Conservation (phyloP, 2,797 vertebrate genomes). For the Lerista edwardsae region DNA sequence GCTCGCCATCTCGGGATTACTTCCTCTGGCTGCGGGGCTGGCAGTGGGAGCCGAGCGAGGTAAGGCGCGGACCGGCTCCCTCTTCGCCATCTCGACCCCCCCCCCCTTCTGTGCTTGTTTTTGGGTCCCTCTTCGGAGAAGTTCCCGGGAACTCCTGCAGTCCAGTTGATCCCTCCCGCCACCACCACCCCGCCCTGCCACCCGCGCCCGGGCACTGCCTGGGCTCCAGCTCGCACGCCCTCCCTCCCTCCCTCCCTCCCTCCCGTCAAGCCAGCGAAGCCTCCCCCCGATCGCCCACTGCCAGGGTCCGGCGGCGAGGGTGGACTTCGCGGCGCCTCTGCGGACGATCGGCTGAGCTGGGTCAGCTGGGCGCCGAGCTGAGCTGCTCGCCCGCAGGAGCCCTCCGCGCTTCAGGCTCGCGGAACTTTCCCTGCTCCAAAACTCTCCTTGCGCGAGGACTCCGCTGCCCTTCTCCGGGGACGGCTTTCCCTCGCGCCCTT, state of each 20-base stretch:
- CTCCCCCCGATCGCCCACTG: neutral
- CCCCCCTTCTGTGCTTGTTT: neutral
- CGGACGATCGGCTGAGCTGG: constrained; percentile 42
- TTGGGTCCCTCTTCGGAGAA: constrained; percentile 29
- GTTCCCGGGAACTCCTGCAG: constrained; percentile 56
- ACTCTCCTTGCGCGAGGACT: neutral
- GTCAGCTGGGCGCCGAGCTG: neutral
- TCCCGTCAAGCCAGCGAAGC: too few relatives aligned
- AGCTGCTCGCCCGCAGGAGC: neutral
- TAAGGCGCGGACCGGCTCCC: constrained; percentile 56
- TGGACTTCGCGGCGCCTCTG: constrained; percentile 50
- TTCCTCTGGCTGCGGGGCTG: constrained; percentile 75
- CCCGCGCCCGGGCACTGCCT: too few relatives aligned
- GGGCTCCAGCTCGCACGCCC: too few relatives aligned
- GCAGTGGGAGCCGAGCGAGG: constrained; percentile 75
- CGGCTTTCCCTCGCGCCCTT: neutral
- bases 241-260: too few relatives aligned
- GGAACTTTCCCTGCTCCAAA: constrained; percentile 25
- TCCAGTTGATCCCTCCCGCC: neutral
- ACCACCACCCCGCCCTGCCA: too few relatives aligned
- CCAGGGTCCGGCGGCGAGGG: neutral
- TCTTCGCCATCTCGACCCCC: fast-evolving
- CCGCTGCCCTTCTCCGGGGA: neutral
- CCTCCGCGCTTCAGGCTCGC: neutral
- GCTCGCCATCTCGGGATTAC: constrained; percentile 83